phyloP scores from a whole-genome alignment of 1,140 invertebrate genomes.

The Drosophila varians region DNA sequence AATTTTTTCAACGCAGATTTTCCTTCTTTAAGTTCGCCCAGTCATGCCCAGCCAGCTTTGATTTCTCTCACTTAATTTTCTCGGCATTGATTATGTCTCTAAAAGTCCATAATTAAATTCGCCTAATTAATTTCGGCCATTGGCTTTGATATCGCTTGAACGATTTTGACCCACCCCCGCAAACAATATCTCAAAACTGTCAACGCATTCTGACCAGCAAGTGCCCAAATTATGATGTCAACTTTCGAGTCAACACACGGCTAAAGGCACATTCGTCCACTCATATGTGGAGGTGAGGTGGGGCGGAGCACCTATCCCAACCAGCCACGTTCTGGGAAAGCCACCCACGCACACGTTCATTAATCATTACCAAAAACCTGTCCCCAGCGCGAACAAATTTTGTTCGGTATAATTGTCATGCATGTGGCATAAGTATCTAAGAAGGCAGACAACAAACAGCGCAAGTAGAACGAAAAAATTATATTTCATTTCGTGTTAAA shows the following conservation, averaged over 20 bases:
- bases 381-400: constrained; percentile 50
- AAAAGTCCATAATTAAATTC: constrained; percentile 49
- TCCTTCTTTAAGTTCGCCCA: constrained; percentile 10
- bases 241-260: constrained; percentile 58
- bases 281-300: neutral
- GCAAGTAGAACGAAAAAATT: constrained; percentile 32
- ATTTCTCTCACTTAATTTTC: constrained; percentile 11
- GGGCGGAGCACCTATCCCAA: neutral
- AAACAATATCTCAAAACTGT: constrained; percentile 35
- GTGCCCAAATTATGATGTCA: constrained; percentile 74
- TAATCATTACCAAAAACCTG: constrained; percentile 66
- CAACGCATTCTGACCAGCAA: constrained; percentile 60
- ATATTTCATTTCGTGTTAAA: constrained; percentile 69
- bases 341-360: constrained; percentile 47
- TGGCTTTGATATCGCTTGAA: constrained; percentile 9
- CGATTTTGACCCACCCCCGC: constrained; percentile 31
- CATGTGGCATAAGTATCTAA: constrained; percentile 37
- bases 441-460: constrained; percentile 18
- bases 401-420: constrained; percentile 65
- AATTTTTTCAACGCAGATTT: constrained; percentile 40
- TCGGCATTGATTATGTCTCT: constrained; percentile 31
- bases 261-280: constrained; percentile 4
- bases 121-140: constrained; percentile 32
- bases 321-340: neutral
- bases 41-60: constrained; percentile 4